Evolutionary conservation across 2,797 vertebrate species (phyloP), one percentile per base, ranked within the genome.

Genomic region (Malacoraja senta): DNA sequence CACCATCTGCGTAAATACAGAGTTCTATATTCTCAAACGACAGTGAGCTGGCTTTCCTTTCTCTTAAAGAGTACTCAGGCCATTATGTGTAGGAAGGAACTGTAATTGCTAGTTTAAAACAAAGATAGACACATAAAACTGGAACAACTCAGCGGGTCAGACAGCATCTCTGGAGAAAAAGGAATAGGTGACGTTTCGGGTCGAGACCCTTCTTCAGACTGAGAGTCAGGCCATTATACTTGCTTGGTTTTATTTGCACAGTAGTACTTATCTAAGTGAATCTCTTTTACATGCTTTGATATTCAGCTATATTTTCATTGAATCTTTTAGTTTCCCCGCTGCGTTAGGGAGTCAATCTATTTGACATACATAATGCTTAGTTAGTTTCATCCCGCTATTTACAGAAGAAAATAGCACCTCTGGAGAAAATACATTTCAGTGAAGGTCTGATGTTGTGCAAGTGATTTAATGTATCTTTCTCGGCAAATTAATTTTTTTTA

Each of bases 161-260:
- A 53, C 44, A 53, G 44, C 44, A 53, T 53, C 44, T 53, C 44
- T 53, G 44, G 44, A 53, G 44, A 53, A 53, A 53, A 53, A 53
- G 44, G 44, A 53, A 53, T 53, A 53, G 44, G 44, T 53, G 44
- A 53, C 44, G 44, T 53, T 53, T 53, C 44, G 44, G 44, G 44
- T 53, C 44, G 44, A 53, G 44, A 44, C 44, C 44, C 44, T 44
- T 44, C 44, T 44, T 44, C 44, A 44, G 44, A 53, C 44, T 53
- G 44, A 53, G 44, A 53, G 44, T 44, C n/a, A 38, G 71, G 12
- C 68, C 90, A 91, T 91, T 74, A 29, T 29, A 38, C 35, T 35
- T 91, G 83, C 68, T 74, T 72, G 90, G 72, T 24, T 91, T 72
- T 74, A 74, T 91, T 91, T 24, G 24, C 71, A 74, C n/a, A 17